These are phyloP conservation scores for Heliconius erato DNA, from an alignment of 2,888 invertebrate genomes.

Conservation along the genomic window DNA sequence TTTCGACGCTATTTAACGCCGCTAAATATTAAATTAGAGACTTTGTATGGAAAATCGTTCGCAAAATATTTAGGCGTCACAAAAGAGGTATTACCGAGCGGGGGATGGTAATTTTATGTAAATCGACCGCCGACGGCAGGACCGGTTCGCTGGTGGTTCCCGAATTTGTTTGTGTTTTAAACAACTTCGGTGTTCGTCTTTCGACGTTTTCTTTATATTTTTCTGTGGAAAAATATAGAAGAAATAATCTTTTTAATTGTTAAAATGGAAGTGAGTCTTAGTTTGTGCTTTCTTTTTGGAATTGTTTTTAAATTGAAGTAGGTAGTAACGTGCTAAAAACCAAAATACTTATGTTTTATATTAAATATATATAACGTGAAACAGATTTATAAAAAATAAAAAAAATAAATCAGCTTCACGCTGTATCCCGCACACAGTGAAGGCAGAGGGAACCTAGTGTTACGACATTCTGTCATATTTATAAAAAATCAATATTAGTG, in stretches of 20 bases:
- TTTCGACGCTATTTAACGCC: slow-evolving; percentile 59
- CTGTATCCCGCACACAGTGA: too few species aligned
- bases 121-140: slow-evolving; percentile 64
- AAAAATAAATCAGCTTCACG: too few species aligned
- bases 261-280: not conserved
- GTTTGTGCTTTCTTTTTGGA: not conserved
- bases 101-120: slow-evolving; percentile 71
- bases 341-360: too few species aligned
- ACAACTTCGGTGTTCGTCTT: slow-evolving; percentile 56
- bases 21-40: slow-evolving; percentile 77
- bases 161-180: slow-evolving; percentile 78
- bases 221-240: slow-evolving; percentile 5
- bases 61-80: slow-evolving; percentile 84
- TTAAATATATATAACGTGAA: too few species aligned
- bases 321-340: too few species aligned
- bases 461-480: too few species aligned
- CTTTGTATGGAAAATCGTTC: slow-evolving; percentile 84
- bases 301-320: not conserved
- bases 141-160: slow-evolving; percentile 57
- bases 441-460: too few species aligned
- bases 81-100: slow-evolving; percentile 77
- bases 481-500: too few species aligned
- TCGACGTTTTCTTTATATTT: slow-evolving; percentile 40
- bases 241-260: slow-evolving; percentile 31
- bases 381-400: too few species aligned